Conservation (phyloP, 2,888 invertebrate genomes). For the Tridacna crocea region DNA sequence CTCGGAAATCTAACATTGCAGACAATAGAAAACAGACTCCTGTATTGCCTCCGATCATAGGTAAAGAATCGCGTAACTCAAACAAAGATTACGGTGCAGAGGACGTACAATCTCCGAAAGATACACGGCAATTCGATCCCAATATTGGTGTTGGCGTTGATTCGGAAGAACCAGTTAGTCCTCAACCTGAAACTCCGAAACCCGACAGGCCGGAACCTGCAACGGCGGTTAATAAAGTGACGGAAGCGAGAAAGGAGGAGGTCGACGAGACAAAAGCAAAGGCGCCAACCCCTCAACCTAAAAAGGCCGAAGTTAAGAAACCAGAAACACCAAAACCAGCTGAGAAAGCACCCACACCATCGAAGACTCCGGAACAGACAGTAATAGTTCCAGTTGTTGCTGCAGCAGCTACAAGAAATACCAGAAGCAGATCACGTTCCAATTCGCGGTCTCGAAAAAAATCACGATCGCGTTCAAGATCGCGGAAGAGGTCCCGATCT, state of each 20-base stretch:
- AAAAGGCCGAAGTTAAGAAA: conserved; percentile 11
- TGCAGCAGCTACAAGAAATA: conserved; percentile 32
- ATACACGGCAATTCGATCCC: conserved; percentile 57
- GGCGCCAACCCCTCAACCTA: conserved; percentile 13
- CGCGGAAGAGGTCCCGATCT: conserved; percentile 36
- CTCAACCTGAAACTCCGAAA: conserved; percentile 12
- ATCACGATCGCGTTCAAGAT: conserved; percentile 21
- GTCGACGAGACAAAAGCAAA: conserved; percentile 27
- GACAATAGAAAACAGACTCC: conserved; percentile 50
- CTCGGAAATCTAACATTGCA: conserved; percentile 21
- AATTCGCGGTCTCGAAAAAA: conserved; percentile 33
- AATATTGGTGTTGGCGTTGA: conserved; percentile 55
- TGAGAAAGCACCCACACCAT: conserved; percentile 9
- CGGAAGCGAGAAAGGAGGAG: conserved; percentile 11
- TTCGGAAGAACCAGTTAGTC: conserved; percentile 8
- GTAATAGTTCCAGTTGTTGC: conserved; percentile 43
- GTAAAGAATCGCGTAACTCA: conserved; percentile 28
- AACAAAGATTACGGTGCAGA: conserved; percentile 26
- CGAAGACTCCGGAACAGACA: conserved; percentile 32
- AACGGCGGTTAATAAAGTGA: not conserved
- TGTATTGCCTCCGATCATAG: conserved; percentile 55
- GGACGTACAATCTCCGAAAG: conserved; percentile 53
- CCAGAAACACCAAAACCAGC: conserved; percentile 19
- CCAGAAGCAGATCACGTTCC: conserved; percentile 20
- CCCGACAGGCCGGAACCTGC: not conserved